These are phyloP conservation scores for Melinaea marsaeus DNA, from an alignment of 2,888 invertebrate species.

Conservation along the genomic window DNA sequence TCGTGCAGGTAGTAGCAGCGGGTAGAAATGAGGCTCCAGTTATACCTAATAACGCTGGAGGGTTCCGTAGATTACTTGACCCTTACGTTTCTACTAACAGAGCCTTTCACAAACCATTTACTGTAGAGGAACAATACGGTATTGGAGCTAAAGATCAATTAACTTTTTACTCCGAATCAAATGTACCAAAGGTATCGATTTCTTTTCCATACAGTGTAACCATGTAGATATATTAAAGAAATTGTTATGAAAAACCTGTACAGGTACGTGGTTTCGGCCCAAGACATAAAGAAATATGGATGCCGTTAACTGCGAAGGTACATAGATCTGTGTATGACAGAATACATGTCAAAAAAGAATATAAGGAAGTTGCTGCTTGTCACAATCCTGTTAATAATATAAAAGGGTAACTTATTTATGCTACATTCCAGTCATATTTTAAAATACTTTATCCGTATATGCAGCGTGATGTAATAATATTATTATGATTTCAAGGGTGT, in stretches of 20 bases:
- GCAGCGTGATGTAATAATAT: neutral
- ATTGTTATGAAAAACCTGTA: neutral
- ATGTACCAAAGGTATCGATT: slow-evolving; percentile 53
- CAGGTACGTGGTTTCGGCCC: slow-evolving; percentile 68
- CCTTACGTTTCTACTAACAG: slow-evolving; percentile 66
- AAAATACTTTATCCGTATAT: neutral
- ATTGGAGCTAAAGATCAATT: slow-evolving; percentile 69
- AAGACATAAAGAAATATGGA: slow-evolving; percentile 64
- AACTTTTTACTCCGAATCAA: slow-evolving; percentile 61
- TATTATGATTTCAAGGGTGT: slow-evolving; percentile 45
- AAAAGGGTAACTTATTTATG: slow-evolving; percentile 49
- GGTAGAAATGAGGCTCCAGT: slow-evolving; percentile 63
- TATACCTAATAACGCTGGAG: slow-evolving; percentile 52
- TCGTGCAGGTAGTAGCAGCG: slow-evolving; percentile 56
- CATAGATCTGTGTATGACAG: slow-evolving; percentile 61
- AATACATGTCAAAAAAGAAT: slow-evolving; percentile 65
- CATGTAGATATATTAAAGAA: neutral
- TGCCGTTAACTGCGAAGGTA: slow-evolving; percentile 57
- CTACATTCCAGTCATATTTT: neutral
- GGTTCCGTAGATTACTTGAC: slow-evolving; percentile 55
- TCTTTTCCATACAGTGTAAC: neutral
- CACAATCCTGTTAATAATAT: slow-evolving; percentile 67
- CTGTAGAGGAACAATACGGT: slow-evolving; percentile 59
- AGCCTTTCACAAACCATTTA: slow-evolving; percentile 52
- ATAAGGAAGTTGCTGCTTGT: slow-evolving; percentile 61